Evolutionary conservation across 2,797 vertebrate species (phyloP).

Genomic region (Rhinogobio ventralis): DNA sequence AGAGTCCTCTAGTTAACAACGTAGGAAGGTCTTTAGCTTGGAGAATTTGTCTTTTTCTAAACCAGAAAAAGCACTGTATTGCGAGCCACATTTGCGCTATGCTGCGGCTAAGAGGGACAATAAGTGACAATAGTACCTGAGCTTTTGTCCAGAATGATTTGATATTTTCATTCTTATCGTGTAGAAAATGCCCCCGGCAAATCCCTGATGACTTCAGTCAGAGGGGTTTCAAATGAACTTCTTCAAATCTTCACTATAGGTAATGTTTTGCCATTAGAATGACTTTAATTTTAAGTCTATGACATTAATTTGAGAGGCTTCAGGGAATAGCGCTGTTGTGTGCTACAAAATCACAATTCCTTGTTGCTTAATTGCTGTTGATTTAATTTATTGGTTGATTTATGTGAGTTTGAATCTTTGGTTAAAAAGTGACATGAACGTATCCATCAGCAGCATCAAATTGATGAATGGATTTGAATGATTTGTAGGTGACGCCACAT

Average conservation of each 20-base stretch:
- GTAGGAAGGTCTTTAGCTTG: background rate
- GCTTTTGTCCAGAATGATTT: background rate
- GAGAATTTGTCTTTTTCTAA: conserved; percentile 8
- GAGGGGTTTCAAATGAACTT: background rate
- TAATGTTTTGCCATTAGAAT: background rate
- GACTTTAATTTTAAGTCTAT: background rate
- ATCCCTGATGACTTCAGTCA: background rate
- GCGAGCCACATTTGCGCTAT: background rate
- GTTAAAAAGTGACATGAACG: no score
- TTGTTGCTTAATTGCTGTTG: background rate
- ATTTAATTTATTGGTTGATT: background rate
- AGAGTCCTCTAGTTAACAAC: background rate
- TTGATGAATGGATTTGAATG: background rate
- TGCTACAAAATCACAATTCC: background rate
- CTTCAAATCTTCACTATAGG: background rate
- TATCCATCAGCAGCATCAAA: background rate
- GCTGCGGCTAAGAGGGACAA: background rate
- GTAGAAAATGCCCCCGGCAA: background rate
- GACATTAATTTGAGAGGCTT: background rate
- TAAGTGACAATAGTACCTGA: background rate
- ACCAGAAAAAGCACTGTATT: conserved; percentile 21
- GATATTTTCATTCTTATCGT: background rate
- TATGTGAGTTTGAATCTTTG: background rate
- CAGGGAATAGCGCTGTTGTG: background rate
- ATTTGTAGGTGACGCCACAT: background rate